A percentile compares a stretch with the other conserved stretches of the same genome.
These are phyloP conservation scores for Urocolius indicus DNA, from an alignment of 2,113 vertebrate species.

Conservation along the genomic window DNA sequence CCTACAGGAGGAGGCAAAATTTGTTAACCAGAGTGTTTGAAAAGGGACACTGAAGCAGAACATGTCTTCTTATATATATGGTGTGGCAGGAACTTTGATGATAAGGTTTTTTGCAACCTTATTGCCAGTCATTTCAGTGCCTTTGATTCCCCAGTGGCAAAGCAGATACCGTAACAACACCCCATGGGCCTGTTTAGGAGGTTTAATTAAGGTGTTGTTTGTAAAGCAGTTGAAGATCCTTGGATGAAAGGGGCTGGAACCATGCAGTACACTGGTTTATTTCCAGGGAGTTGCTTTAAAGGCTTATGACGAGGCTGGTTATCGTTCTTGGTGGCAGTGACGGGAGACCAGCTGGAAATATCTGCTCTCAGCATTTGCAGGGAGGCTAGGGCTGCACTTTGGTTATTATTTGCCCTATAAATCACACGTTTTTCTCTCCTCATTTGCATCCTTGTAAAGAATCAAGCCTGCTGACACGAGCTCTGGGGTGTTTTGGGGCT, in stretches of 20 bases:
- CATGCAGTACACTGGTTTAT: background rate
- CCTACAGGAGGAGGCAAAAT: background rate
- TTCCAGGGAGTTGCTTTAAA: background rate
- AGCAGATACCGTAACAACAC: background rate
- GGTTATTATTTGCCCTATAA: background rate
- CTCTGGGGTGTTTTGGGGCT: background rate
- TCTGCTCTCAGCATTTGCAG: background rate
- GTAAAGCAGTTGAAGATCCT: background rate
- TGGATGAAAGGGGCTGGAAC: conserved; percentile 22
- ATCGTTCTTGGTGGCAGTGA: background rate
- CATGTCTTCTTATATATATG: background rate
- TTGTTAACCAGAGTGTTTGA: background rate
- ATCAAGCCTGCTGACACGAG: rapidly evolving
- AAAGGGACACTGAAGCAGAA: background rate
- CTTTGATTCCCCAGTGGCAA: background rate
- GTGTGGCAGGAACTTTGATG: background rate
- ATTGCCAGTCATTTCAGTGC: background rate
- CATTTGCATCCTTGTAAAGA: background rate
- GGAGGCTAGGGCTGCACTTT: background rate
- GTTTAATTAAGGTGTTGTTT: conserved; percentile 45
- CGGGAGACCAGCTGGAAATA: background rate
- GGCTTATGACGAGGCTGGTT: background rate
- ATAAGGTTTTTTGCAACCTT: background rate
- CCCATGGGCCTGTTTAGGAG: background rate
- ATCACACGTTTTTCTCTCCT: background rate